Evolutionary conservation across 2,797 vertebrate species (phyloP).

Genomic region (Notolabrus celidotus): DNA sequence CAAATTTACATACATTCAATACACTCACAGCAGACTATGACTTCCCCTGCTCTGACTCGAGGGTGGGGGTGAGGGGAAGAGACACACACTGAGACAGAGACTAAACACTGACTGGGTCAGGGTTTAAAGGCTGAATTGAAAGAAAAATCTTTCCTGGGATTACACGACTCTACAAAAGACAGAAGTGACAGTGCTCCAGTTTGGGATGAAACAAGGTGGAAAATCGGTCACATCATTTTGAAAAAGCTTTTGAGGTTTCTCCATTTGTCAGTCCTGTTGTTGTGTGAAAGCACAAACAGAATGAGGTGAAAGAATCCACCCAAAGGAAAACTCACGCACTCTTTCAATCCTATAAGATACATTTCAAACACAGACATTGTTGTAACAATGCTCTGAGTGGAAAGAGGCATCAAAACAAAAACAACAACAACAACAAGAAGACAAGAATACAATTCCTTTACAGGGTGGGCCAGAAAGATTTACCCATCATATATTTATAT

Average conservation of each 20-base stretch:
- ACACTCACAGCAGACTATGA: conserved; percentile 20
- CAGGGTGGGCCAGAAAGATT: too few species aligned
- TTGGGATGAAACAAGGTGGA: conserved; percentile 52
- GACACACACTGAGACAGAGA: conserved; percentile 37
- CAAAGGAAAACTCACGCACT: too few species aligned
- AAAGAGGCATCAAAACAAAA: too few species aligned
- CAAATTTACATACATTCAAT: conserved; percentile 67
- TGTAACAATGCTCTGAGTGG: conserved; percentile 56
- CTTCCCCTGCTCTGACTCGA: too few species aligned
- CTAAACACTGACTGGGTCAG: too few species aligned
- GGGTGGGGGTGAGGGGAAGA: too few species aligned
- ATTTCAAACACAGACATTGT: conserved; percentile 60
- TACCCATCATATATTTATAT: too few species aligned
- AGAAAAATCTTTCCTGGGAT: conserved; percentile 43
- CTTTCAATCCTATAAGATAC: conserved; percentile 51
- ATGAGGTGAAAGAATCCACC: conserved; percentile 43
- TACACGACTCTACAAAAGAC: conserved; percentile 27
- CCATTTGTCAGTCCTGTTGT: conserved; percentile 58
- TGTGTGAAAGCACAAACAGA: conserved; percentile 49
- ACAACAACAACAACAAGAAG: too few species aligned
- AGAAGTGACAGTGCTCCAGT: conserved; percentile 23
- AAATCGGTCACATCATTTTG: conserved; percentile 58
- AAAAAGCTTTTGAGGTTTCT: conserved; percentile 55
- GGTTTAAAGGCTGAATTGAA: conserved; percentile 33
- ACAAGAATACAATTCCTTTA: too few species aligned